These are phyloP conservation scores for Heterotis niloticus DNA, from an alignment of 2,113 vertebrate genomes.

Conservation along the genomic window DNA sequence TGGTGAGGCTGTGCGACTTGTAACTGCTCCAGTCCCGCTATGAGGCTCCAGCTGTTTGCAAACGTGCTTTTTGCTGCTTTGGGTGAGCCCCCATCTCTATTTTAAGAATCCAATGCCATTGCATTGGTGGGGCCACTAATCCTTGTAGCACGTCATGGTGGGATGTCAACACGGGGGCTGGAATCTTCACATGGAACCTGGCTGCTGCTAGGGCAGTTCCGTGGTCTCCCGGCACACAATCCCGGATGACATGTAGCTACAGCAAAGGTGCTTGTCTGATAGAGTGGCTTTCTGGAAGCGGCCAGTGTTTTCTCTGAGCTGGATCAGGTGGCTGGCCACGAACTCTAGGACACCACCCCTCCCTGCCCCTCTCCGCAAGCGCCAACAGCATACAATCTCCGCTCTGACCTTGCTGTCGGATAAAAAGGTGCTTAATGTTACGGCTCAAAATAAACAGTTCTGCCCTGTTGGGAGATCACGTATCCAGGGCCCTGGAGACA, in stretches of 20 bases:
- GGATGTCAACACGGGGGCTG: constrained; percentile 27
- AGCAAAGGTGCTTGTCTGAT: background rate
- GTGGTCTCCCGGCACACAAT: background rate
- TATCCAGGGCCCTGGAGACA: background rate
- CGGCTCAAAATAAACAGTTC: constrained; percentile 40
- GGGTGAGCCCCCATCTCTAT: constrained; percentile 58
- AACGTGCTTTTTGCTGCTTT: constrained; percentile 45
- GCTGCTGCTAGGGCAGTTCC: background rate
- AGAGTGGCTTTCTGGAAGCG: background rate
- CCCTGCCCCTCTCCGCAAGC: background rate
- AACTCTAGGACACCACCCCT: background rate
- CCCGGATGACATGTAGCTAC: background rate
- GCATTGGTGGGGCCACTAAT: constrained; percentile 46
- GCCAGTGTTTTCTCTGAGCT: background rate
- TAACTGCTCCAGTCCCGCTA: background rate
- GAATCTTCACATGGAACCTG: background rate
- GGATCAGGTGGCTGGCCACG: background rate
- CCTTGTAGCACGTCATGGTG: constrained; percentile 50
- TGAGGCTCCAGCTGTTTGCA: constrained; percentile 18
- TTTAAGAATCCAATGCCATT: constrained; percentile 52
- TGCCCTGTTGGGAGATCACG: background rate
- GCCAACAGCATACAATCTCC: background rate
- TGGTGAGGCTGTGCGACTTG: background rate
- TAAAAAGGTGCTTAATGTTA: constrained; percentile 21
- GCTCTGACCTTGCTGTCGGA: constrained; percentile 32